Percentiles rank a stretch among this genome's conserved stretches.
Conservation (phyloP, 1,140 invertebrate species). For the Periplaneta americana region DNA sequence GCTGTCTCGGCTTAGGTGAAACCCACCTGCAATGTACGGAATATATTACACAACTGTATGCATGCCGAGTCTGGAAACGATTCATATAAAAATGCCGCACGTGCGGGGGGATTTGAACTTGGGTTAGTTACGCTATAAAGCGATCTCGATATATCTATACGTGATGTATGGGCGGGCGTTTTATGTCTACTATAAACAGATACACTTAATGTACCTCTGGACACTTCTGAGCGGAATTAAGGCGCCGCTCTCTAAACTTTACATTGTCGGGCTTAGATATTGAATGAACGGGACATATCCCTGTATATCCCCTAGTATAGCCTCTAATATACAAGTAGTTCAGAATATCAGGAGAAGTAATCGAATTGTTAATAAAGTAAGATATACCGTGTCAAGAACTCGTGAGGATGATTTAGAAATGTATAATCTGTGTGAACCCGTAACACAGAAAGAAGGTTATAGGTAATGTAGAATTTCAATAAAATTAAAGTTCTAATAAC, state of each 20-base stretch:
- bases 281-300: too few relatives aligned
- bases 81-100: neutral
- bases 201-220: neutral
- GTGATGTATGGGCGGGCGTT: neutral
- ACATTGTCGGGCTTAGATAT: too few relatives aligned
- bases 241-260: neutral
- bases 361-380: too few relatives aligned
- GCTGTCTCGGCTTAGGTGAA: neutral
- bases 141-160: neutral
- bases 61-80: neutral
- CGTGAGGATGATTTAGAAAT: too few relatives aligned
- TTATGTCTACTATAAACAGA: neutral
- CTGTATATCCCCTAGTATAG: too few relatives aligned
- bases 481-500: too few relatives aligned
- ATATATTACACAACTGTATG: neutral
- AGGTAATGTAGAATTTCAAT: too few relatives aligned
- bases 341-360: too few relatives aligned
- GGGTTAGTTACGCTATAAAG: neutral
- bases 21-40: neutral
- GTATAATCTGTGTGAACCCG: too few relatives aligned
- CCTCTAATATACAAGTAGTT: too few relatives aligned
- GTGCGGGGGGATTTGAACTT: neutral
- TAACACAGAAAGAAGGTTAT: too few relatives aligned
- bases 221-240: neutral
- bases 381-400: too few relatives aligned